Conservation (phyloP, 2,797 vertebrate species). For the Gila robusta region DNA sequence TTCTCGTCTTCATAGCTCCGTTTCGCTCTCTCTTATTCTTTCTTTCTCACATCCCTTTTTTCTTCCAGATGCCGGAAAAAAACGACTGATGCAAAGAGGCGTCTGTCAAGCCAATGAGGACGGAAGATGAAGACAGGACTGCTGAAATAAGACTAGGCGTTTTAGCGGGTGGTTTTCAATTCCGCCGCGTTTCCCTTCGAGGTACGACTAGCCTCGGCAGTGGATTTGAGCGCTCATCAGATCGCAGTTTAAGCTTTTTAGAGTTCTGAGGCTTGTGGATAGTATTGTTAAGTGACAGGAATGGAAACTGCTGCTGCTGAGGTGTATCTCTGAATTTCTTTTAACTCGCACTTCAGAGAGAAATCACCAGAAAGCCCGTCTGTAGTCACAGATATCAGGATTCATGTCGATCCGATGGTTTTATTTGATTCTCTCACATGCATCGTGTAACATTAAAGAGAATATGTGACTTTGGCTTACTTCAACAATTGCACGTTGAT, state of each 20-base stretch:
- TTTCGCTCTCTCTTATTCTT: slow-evolving; percentile 23
- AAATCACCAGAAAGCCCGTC: slow-evolving; percentile 9
- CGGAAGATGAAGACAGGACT: slow-evolving; percentile 39
- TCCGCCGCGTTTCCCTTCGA: slow-evolving; percentile 54
- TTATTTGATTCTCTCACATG: slow-evolving; percentile 28
- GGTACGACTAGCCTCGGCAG: slow-evolving; percentile 56
- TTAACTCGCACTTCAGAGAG: slow-evolving; percentile 24
- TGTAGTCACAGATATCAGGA: slow-evolving; percentile 7
- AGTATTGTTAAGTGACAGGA: slow-evolving; percentile 58
- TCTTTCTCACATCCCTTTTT: slow-evolving; percentile 18
- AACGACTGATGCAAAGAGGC: slow-evolving; percentile 58
- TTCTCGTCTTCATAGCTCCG: slow-evolving; percentile 45
- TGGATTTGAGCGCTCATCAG: slow-evolving; percentile 63
- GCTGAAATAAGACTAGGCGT: slow-evolving; percentile 28
- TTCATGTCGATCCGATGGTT: background rate
- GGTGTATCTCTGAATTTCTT: slow-evolving; percentile 39
- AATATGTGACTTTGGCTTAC: slow-evolving; percentile 22
- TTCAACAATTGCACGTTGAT: slow-evolving; percentile 13
- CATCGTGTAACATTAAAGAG: slow-evolving; percentile 26
- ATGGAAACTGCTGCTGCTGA: slow-evolving; percentile 45
- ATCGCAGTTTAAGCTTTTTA: slow-evolving; percentile 59
- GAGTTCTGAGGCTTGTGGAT: slow-evolving; percentile 49
- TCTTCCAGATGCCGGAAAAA: slow-evolving; percentile 51
- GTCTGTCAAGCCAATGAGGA: slow-evolving; percentile 57
- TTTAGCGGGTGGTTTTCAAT: slow-evolving; percentile 57